Percentiles rank a stretch among this genome's conserved stretches.
Conservation (phyloP, 2,797 vertebrate genomes). For the Pachyuromys duprasi region DNA sequence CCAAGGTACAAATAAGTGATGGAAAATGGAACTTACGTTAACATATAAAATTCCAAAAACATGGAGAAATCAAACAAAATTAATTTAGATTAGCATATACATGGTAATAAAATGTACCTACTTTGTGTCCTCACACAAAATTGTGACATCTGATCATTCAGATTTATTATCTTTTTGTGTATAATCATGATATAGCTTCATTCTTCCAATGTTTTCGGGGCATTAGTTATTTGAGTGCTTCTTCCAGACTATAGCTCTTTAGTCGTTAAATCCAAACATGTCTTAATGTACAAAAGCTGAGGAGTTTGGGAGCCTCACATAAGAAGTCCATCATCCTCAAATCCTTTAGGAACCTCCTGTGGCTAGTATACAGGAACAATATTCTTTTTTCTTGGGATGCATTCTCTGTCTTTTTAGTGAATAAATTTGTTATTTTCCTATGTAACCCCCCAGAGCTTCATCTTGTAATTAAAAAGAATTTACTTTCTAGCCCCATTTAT, state of each 20-base stretch:
- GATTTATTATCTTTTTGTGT: not conserved
- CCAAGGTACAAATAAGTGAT: not conserved
- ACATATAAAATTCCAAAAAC: not conserved
- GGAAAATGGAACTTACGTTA: not conserved
- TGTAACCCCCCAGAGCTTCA: not conserved
- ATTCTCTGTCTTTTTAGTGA: not conserved
- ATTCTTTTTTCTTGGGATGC: not conserved
- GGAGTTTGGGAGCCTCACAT: not conserved
- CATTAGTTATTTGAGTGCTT: not conserved
- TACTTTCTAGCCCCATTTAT: not conserved
- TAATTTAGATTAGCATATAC: constrained; percentile 21
- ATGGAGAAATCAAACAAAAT: constrained; percentile 27
- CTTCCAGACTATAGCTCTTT: not conserved
- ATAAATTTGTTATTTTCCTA: not conserved
- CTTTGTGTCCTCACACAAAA: constrained; percentile 19
- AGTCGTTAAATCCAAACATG: not conserved
- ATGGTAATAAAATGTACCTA: constrained; percentile 1
- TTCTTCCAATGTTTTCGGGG: not conserved
- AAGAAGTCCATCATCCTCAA: not conserved
- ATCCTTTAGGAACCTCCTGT: not conserved
- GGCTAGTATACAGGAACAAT: not conserved
- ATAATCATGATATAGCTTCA: not conserved
- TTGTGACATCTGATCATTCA: not conserved
- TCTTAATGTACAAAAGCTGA: not conserved
- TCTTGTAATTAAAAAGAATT: constrained; percentile 14